Conservation (phyloP, 2,113 vertebrate species). For the Menidia beryllina region DNA sequence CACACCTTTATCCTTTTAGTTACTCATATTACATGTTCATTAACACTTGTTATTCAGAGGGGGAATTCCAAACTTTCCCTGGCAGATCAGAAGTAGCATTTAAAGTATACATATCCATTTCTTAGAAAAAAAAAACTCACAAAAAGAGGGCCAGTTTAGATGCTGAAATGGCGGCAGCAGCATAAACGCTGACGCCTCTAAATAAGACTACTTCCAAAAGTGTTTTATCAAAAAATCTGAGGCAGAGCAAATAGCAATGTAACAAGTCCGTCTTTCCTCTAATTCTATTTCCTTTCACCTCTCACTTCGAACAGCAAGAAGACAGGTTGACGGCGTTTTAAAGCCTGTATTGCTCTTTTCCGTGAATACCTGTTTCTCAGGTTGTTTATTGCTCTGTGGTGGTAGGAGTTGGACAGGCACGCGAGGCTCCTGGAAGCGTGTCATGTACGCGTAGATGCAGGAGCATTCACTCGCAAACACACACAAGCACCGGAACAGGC, state of each 20-base stretch:
- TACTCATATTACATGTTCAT: conserved; percentile 23
- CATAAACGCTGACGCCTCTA: conserved; percentile 1
- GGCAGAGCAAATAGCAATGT: background rate
- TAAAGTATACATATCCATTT: background rate
- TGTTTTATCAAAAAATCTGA: background rate
- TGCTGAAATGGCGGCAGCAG: background rate
- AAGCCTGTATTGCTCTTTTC: conserved; percentile 46
- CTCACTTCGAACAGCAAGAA: conserved; percentile 30
- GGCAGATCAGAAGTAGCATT: background rate
- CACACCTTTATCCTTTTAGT: conserved; percentile 36
- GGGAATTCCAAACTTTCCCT: conserved; percentile 15
- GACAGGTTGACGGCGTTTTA: conserved; percentile 44
- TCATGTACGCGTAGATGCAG: conserved; percentile 39
- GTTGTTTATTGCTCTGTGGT: conserved; percentile 47
- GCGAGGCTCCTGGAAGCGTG: conserved; percentile 19
- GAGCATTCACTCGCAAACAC: conserved; percentile 5
- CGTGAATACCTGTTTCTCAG: conserved; percentile 31
- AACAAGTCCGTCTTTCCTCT: conserved; percentile 10
- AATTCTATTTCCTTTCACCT: conserved; percentile 1
- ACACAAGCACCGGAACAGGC: conserved; percentile 6
- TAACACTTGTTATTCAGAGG: conserved; percentile 2
- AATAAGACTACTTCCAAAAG: background rate
- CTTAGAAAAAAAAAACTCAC: background rate
- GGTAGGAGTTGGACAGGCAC: conserved; percentile 33
- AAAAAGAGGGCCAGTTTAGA: background rate